Evolutionary conservation across 2,888 invertebrate species (phyloP), one percentile per base, ranked within the genome.

Genomic region (Erebia aethiops): DNA sequence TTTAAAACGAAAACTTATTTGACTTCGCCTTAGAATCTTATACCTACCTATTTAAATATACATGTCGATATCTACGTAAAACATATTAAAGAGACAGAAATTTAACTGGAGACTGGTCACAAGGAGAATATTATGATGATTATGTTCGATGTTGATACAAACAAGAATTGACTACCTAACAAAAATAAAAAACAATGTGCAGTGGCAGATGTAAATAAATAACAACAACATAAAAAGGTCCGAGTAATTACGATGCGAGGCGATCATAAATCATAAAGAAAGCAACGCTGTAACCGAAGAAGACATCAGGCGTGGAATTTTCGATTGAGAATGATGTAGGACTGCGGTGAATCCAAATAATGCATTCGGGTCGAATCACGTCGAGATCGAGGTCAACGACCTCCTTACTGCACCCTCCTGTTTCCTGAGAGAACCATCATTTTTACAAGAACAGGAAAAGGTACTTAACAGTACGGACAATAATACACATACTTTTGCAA

Each of bases 231-330:
- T 76, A 79, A 82, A 85, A 80, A 80, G 81, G 81, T 80, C 61
- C 71, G 67, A 70, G 81, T 84, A 88, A 87, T 87, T 87, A 86
- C 81, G 74, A 79, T 75, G 79, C 80, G 79, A 74, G 77, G 79
- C 78, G 78, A 69, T 84, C 85, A 85, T 90, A 90, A 91, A 91
- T 91, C 87, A 91, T 88, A 88, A 87, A 85, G 87, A 90, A 90
- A 90, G 87, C 85, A 86, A 82, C 80, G 80, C 78, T 78, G 81
- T 83, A 83, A 84, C 84, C 84, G 83, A 91, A 86, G 88, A 90
- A 89, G 91, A 89, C 83, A 86, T 91, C 89, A 87, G 82, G 85
- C 84, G 84, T 86, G 89, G 87, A 91, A 90, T 91, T 88, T 85
- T 84, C 84, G 83, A 91, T 89, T 86, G 87, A 82, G 84, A 84